Evolutionary conservation across 2,113 vertebrate genomes (phyloP).

Genomic region (Megaceryle maxima): DNA sequence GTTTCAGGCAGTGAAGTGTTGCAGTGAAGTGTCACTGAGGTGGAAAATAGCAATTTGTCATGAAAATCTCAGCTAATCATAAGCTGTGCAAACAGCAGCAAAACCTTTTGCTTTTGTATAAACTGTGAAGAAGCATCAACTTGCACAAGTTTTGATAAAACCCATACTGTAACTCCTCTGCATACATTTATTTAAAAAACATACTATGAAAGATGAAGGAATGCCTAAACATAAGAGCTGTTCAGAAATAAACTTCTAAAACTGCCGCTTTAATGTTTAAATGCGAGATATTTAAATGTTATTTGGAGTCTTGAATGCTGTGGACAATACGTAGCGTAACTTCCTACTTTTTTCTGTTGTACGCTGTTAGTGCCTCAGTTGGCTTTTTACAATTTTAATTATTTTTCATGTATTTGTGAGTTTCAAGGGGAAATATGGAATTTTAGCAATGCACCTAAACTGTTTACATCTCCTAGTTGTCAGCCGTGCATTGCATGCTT

Average conservation of each 20-base stretch:
- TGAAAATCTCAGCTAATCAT: conserved; percentile 12
- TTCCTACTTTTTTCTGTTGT: not conserved
- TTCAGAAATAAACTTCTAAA: not conserved
- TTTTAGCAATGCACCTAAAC: not conserved
- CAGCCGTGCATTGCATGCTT: not conserved
- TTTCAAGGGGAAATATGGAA: not conserved
- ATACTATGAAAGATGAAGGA: not conserved
- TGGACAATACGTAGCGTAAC: not conserved
- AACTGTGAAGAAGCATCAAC: not conserved
- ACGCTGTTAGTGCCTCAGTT: not conserved
- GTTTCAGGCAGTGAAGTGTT: not conserved
- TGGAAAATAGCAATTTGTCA: not conserved
- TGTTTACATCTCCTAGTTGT: not conserved
- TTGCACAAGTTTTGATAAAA: conserved; percentile 6
- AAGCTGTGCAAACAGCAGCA: not conserved
- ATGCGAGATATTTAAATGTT: not conserved
- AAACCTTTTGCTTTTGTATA: not conserved
- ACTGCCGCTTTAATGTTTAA: not conserved
- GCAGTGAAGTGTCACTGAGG: not conserved
- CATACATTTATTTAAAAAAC: not conserved
- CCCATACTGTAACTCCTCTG: too few species aligned
- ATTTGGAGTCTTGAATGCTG: not conserved
- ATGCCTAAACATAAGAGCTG: not conserved
- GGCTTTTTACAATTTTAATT: not conserved
- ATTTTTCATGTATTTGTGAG: not conserved